These are phyloP conservation scores for Cataglyphis cursor DNA, from an alignment of 2,888 invertebrate species.

Conservation along the genomic window DNA sequence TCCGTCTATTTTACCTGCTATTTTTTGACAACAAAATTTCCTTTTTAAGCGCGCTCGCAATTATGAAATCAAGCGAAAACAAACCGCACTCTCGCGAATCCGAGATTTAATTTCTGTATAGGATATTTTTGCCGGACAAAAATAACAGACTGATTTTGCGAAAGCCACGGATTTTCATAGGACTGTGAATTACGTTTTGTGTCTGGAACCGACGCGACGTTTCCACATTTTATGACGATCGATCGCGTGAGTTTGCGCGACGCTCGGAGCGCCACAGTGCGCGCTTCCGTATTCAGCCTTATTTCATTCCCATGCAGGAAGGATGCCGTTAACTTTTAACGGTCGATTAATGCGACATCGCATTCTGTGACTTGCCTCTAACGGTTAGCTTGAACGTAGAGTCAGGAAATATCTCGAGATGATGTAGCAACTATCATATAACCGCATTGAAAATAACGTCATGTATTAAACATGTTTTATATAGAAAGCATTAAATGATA, in stretches of 20 bases:
- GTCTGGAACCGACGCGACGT: slow-evolving; percentile 71
- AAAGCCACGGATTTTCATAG: slow-evolving; percentile 59
- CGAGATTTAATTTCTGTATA: slow-evolving; percentile 13
- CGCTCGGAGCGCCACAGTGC: slow-evolving; percentile 25
- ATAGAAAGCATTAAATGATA: neutral
- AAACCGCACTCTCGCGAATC: slow-evolving; percentile 7
- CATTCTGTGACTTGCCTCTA: slow-evolving; percentile 44
- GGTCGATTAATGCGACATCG: slow-evolving; percentile 59
- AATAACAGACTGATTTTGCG: slow-evolving; percentile 58
- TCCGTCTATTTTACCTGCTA: neutral
- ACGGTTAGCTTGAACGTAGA: slow-evolving; percentile 46
- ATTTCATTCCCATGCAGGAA: slow-evolving; percentile 63
- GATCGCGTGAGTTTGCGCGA: slow-evolving; percentile 57
- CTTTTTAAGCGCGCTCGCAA: neutral
- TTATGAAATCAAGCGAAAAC: slow-evolving; percentile 35
- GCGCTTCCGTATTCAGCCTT: slow-evolving; percentile 54
- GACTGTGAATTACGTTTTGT: slow-evolving; percentile 68
- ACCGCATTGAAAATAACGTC: neutral
- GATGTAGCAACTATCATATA: slow-evolving; percentile 44
- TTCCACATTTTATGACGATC: slow-evolving; percentile 73
- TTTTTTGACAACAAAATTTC: neutral
- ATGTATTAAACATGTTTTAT: slow-evolving; percentile 10
- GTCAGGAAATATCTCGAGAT: slow-evolving; percentile 58
- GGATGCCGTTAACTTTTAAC: slow-evolving; percentile 60
- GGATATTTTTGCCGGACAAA: slow-evolving; percentile 21